phyloP scores from a whole-genome alignment of 2,797 vertebrate genomes.

The Dallia pectoralis region DNA sequence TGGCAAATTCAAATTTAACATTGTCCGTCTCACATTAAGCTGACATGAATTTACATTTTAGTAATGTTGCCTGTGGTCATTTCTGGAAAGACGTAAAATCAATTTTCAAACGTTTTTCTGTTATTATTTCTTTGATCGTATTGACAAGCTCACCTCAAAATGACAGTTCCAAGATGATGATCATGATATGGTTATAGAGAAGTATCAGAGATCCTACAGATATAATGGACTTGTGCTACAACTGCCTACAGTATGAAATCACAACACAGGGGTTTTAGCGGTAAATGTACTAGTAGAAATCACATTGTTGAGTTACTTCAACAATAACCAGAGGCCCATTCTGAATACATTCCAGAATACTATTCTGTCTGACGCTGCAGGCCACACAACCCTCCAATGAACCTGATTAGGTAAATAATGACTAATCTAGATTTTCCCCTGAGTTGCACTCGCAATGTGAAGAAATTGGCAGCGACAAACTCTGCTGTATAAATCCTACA shows the following conservation, averaged over 20 bases:
- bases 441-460: constrained; percentile 8
- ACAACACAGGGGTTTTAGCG: background rate
- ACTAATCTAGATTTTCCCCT: background rate
- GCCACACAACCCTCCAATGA: background rate
- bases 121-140: constrained; percentile 1
- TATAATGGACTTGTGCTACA: too few species aligned
- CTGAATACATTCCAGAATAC: constrained; percentile 15
- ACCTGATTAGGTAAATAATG: background rate
- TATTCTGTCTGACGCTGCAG: constrained; percentile 16
- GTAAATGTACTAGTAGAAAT: too few species aligned
- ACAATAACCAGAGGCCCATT: background rate
- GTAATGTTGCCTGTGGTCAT: background rate
- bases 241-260: background rate
- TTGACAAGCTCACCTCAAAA: background rate
- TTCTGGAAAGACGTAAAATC: background rate
- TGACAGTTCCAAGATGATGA: constrained; percentile 1
- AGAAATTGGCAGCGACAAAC: constrained; percentile 35
- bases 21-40: constrained; percentile 6
- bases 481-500: constrained; percentile 50
- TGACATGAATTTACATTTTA: background rate
- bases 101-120: background rate
- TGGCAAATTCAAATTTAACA: constrained; percentile 35
- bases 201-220: too few species aligned
- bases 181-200: background rate
- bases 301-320: background rate